phyloP scores from a whole-genome alignment of 2,113 vertebrate species.

The Labrus mixtus region DNA sequence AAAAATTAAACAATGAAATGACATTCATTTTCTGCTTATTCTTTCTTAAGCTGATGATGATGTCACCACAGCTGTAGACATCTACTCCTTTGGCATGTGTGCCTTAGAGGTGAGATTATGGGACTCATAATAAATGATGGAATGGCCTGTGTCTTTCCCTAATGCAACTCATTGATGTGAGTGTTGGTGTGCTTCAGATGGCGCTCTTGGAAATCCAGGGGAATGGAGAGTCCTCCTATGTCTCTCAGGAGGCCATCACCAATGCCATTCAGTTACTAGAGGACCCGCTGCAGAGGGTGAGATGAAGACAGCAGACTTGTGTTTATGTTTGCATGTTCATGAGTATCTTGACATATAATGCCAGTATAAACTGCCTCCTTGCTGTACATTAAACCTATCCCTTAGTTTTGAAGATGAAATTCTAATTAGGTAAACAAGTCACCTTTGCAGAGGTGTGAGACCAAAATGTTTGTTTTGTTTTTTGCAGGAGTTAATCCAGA shows the following conservation, averaged over 20 bases:
- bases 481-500: slow-evolving; percentile 94
- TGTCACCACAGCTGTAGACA: slow-evolving; percentile 96
- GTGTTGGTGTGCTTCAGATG: slow-evolving; percentile 87
- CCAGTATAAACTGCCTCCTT: background rate
- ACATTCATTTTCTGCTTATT: background rate
- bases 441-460: background rate
- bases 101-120: slow-evolving; percentile 91
- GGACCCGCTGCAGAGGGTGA: slow-evolving; percentile 95
- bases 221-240: slow-evolving; percentile 94
- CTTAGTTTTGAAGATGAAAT: background rate
- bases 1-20: too few relatives aligned
- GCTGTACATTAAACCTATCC: background rate
- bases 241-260: slow-evolving; percentile 96
- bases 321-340: background rate
- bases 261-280: slow-evolving; percentile 95
- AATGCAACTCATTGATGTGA: background rate
- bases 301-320: slow-evolving; percentile 25
- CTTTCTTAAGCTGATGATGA: slow-evolving; percentile 85
- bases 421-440: background rate
- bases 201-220: slow-evolving; percentile 97
- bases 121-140: background rate
- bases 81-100: slow-evolving; percentile 99
- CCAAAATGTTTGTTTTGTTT: slow-evolving; percentile 32
- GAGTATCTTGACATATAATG: background rate
- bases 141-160: background rate